Conservation (phyloP, 2,888 invertebrate genomes). For the Phortica okadai region DNA sequence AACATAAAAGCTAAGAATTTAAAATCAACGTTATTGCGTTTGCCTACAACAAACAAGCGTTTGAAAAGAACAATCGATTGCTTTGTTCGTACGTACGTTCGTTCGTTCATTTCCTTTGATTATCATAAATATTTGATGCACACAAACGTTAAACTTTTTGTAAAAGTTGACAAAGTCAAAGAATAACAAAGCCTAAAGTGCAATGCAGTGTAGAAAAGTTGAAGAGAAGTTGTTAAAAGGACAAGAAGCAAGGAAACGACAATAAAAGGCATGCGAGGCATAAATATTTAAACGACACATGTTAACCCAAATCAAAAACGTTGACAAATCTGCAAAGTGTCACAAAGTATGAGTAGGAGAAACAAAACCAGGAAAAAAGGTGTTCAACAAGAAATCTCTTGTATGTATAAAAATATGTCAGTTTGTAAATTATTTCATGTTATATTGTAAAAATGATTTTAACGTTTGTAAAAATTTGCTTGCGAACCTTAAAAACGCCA, state of each 20-base stretch:
- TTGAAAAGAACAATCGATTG: constrained; percentile 42
- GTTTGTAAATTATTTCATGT: not conserved
- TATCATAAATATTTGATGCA: constrained; percentile 40
- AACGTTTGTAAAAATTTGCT: not conserved
- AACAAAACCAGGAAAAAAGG: not conserved
- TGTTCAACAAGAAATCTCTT: not conserved
- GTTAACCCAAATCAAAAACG: constrained; percentile 20
- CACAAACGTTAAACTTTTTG: not conserved
- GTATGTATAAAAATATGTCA: not conserved
- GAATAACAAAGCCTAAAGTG: not conserved
- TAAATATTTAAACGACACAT: constrained; percentile 26
- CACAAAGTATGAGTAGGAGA: not conserved
- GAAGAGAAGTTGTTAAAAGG: not conserved
- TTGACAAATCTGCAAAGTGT: constrained; percentile 24
- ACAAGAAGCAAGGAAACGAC: constrained; percentile 7
- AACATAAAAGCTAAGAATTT: not conserved
- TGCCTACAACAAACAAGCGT: not conserved
- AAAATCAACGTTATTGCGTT: not conserved
- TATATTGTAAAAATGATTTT: not conserved
- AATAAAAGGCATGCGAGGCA: constrained; percentile 1
- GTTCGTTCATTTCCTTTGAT: constrained; percentile 16
- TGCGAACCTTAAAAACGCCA: constrained; percentile 76
- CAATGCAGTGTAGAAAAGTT: not conserved
- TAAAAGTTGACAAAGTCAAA: not conserved
- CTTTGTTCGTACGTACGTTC: no score